These are phyloP conservation scores for Fragum whitleyi DNA, from an alignment of 2,888 invertebrate genomes.

Conservation along the genomic window DNA sequence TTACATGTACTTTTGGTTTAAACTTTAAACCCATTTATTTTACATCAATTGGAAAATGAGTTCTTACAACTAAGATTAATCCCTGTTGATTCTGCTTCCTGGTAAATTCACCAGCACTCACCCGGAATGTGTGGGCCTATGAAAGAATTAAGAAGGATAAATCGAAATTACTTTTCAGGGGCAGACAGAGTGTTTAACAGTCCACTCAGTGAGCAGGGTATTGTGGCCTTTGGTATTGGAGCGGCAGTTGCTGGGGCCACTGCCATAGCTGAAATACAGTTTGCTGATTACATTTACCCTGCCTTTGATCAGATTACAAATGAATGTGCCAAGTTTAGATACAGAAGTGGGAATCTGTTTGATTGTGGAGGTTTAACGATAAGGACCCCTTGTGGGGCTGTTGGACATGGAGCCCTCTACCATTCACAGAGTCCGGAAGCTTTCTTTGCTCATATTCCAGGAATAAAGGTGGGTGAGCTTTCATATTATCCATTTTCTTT, in stretches of 20 bases:
- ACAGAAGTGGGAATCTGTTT: conserved; percentile 95
- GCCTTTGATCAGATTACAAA: conserved; percentile 93
- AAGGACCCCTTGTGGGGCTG: conserved; percentile 97
- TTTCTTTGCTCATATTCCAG: conserved; percentile 98
- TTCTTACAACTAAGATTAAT: too few species aligned
- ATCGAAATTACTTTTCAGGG: conserved; percentile 83
- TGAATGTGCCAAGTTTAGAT: conserved; percentile 97
- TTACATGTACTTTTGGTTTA: too few species aligned
- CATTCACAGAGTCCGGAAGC: conserved; percentile 99
- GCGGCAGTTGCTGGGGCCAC: conserved; percentile 95
- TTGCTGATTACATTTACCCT: conserved; percentile 99
- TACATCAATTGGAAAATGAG: too few species aligned
- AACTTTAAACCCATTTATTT: too few species aligned
- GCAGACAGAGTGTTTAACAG: conserved; percentile 98
- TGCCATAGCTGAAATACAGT: conserved; percentile 99
- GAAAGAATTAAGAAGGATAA: too few species aligned
- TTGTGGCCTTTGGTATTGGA: conserved; percentile 98
- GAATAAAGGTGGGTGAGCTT: conserved; percentile 91
- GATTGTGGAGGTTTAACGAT: conserved; percentile 96
- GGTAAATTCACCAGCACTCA: too few species aligned
- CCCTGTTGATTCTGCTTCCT: too few species aligned
- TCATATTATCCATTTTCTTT: too few species aligned
- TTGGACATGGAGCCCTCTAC: conserved; percentile 98
- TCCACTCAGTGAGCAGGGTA: conserved; percentile 87
- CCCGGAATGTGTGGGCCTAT: too few species aligned